Conservation (phyloP, 1,140 invertebrate species). For the Hyles euphorbiae region DNA sequence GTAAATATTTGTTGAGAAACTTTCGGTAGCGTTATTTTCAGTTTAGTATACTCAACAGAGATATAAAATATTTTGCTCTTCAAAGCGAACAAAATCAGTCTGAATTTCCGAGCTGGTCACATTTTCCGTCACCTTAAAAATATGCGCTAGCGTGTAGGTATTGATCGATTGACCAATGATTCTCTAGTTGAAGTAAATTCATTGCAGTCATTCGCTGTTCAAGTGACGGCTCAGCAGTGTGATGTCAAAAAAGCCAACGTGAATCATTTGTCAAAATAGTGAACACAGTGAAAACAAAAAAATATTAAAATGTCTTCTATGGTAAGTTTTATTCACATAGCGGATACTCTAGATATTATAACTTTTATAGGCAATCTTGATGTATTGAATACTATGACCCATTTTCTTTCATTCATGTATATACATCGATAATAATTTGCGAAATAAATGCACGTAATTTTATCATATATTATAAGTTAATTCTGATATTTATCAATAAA, state of each 20-base stretch:
- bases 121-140: not conserved
- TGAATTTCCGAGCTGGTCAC: too few species aligned
- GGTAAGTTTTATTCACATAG: constrained; percentile 39
- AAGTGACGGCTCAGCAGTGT: constrained; percentile 31
- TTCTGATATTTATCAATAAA: too few species aligned
- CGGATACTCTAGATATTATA: not conserved
- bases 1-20: too few species aligned
- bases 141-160: constrained; percentile 7
- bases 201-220: constrained; percentile 48
- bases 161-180: constrained; percentile 23
- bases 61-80: too few species aligned
- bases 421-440: too few species aligned
- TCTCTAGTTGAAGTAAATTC: constrained; percentile 24
- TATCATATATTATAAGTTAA: too few species aligned
- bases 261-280: constrained; percentile 61
- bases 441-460: too few species aligned
- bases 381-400: too few species aligned
- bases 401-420: too few species aligned
- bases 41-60: too few species aligned
- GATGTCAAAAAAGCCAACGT: constrained; percentile 60
- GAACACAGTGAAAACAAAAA: constrained; percentile 28
- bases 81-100: too few species aligned
- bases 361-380: constrained; percentile 2
- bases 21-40: too few species aligned
- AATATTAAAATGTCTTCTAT: constrained; percentile 57